These are phyloP conservation scores for Fopius arisanus DNA, from an alignment of 1,140 invertebrate genomes.

Conservation along the genomic window DNA sequence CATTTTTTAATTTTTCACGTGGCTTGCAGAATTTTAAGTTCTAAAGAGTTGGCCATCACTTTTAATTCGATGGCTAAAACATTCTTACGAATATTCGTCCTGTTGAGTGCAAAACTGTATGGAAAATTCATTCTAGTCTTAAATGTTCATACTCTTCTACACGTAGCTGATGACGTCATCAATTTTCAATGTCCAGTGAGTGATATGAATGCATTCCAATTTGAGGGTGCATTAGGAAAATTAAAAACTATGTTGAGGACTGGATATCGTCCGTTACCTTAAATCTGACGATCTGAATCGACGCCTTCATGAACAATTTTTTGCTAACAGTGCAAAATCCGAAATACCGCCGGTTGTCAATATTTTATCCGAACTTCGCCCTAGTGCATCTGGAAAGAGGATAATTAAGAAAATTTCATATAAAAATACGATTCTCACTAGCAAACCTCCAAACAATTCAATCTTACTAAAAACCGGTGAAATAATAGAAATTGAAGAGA, in stretches of 20 bases:
- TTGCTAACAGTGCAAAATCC: background rate
- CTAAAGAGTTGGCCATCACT: background rate
- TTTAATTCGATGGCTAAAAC: background rate
- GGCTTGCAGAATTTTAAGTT: slow-evolving; percentile 21
- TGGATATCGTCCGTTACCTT: background rate
- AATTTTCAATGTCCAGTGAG: background rate
- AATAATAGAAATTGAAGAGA: background rate
- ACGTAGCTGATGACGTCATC: background rate
- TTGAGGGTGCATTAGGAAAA: background rate
- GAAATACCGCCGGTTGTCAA: too few species aligned
- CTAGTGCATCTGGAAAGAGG: too few species aligned
- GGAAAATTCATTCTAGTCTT: background rate
- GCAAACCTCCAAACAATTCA: too few species aligned
- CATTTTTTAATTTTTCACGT: slow-evolving; percentile 30
- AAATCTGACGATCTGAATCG: background rate
- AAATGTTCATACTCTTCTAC: background rate
- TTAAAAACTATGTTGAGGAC: background rate
- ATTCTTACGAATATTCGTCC: too few species aligned
- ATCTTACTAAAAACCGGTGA: too few species aligned
- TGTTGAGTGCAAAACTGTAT: too few species aligned
- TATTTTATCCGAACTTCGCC: too few species aligned
- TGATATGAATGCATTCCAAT: background rate
- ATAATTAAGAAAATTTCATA: too few species aligned
- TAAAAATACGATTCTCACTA: too few species aligned
- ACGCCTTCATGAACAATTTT: background rate